Evolutionary conservation across 2,888 invertebrate species (phyloP).

Genomic region (Venusia cambrica): DNA sequence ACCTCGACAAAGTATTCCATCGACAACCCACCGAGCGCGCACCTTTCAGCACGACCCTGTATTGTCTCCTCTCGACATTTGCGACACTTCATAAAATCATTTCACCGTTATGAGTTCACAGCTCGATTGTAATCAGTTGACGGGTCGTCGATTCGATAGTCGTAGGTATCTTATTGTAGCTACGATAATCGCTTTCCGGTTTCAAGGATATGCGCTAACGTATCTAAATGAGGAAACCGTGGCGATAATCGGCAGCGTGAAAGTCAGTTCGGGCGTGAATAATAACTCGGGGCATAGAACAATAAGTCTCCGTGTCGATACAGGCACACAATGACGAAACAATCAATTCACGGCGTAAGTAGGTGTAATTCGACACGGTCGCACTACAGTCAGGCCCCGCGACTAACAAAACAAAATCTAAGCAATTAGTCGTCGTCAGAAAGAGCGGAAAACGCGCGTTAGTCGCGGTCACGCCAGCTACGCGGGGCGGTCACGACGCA

Average conservation of each 20-base stretch:
- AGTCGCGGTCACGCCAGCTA: constrained; percentile 68
- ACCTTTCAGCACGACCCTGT: constrained; percentile 56
- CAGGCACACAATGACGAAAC: constrained; percentile 77
- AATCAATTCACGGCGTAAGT: constrained; percentile 79
- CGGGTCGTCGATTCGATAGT: constrained; percentile 22
- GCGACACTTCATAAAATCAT: constrained; percentile 71
- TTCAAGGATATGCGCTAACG: constrained; percentile 36
- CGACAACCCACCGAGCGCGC: constrained; percentile 54
- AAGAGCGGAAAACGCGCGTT: constrained; percentile 80
- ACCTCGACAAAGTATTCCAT: constrained; percentile 73
- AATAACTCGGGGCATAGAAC: constrained; percentile 68
- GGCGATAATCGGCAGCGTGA: constrained; percentile 70
- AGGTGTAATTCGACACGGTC: constrained; percentile 77
- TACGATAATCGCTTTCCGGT: constrained; percentile 18
- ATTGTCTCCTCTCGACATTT: constrained; percentile 63
- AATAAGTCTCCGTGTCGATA: constrained; percentile 77
- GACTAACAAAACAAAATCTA: constrained; percentile 81
- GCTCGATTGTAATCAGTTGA: constrained; percentile 44
- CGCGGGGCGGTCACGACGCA: constrained; percentile 56
- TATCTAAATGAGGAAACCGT: constrained; percentile 65
- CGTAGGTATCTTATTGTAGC: constrained; percentile 15
- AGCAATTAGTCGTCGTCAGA: constrained; percentile 81
- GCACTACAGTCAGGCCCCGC: constrained; percentile 70
- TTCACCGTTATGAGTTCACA: constrained; percentile 60
- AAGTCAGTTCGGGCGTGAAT: constrained; percentile 72